Evolutionary conservation across 2,113 vertebrate species (phyloP).

Genomic region (Willisornis vidua): DNA sequence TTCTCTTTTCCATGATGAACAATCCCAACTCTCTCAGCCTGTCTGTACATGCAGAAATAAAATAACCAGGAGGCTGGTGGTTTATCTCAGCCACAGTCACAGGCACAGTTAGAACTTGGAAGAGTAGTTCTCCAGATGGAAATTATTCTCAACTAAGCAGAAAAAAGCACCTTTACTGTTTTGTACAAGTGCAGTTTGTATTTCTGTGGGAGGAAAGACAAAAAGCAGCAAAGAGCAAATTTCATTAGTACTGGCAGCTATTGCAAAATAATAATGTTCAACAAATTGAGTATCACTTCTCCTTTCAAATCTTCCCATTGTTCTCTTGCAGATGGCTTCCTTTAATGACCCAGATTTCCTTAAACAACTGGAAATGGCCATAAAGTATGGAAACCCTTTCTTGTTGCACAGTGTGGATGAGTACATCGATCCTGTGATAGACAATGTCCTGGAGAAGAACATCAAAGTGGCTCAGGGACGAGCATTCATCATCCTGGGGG

Average conservation of each 20-base stretch:
- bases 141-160: neutral
- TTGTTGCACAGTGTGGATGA: conserved; percentile 94
- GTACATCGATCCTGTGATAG: conserved; percentile 94
- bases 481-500: conserved; percentile 86
- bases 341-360: conserved; percentile 96
- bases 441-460: conserved; percentile 92
- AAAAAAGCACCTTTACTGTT: neutral
- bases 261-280: neutral
- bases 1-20: neutral
- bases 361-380: conserved; percentile 91
- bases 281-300: neutral
- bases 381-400: conserved; percentile 93
- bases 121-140: neutral
- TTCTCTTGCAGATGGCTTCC: conserved; percentile 84
- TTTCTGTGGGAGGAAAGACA: neutral
- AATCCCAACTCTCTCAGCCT: neutral
- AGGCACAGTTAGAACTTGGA: neutral
- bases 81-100: neutral
- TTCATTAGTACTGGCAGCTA: neutral
- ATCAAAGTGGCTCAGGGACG: conserved; percentile 83
- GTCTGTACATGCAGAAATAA: neutral
- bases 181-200: neutral
- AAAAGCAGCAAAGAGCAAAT: neutral
- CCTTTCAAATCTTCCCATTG: neutral
- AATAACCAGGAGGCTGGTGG: neutral